These are phyloP conservation scores for Diachrysia chrysitis DNA, from an alignment of 2,888 invertebrate genomes.

Conservation along the genomic window DNA sequence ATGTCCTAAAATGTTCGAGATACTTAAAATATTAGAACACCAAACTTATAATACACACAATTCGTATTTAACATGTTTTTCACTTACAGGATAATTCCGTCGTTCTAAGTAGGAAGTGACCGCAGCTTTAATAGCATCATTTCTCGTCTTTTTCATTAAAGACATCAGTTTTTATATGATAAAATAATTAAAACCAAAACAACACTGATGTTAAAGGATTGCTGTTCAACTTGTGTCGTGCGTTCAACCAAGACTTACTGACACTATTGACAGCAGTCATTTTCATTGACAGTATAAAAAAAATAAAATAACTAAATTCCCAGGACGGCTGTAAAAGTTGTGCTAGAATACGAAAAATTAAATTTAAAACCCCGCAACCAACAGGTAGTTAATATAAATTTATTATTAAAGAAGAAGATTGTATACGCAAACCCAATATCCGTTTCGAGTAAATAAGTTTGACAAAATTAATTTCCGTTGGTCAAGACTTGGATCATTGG, in stretches of 20 bases:
- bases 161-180: conserved; percentile 66
- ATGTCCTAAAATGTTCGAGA: conserved; percentile 84
- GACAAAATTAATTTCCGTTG: no score
- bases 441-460: no score
- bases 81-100: conserved; percentile 91
- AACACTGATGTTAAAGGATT: conserved; percentile 13
- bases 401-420: no score
- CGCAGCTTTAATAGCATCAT: conserved; percentile 91
- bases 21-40: neutral
- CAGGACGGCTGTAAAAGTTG: no score
- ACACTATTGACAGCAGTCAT: neutral
- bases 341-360: no score
- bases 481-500: no score
- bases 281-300: neutral
- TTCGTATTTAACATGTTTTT: neutral
- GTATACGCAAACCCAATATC: no score
- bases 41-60: neutral
- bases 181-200: conserved; percentile 34
- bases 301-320: no score
- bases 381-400: no score
- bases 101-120: conserved; percentile 92
- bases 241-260: neutral
- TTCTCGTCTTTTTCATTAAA: conserved; percentile 90
- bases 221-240: no score
- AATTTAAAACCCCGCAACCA: no score